Evolutionary conservation across 2,888 invertebrate genomes (phyloP).

Genomic region (Pristionchus mayeri): DNA sequence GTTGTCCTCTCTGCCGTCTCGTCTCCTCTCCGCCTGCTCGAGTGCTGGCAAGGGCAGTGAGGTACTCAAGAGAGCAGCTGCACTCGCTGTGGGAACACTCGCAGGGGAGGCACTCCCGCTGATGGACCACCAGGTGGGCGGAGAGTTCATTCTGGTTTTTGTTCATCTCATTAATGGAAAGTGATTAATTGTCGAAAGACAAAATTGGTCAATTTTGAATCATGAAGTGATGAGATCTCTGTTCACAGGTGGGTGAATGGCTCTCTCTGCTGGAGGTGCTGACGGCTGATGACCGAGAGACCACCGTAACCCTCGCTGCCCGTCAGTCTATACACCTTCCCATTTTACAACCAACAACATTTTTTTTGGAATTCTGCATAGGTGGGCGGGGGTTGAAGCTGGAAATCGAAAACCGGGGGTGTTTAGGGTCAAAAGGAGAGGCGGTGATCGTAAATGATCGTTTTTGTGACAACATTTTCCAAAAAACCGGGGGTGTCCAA

Average conservation of each 20-base stretch:
- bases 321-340: no score
- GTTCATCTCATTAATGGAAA: background rate
- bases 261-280: slow-evolving; percentile 40
- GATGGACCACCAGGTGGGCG: slow-evolving; percentile 53
- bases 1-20: slow-evolving; percentile 7
- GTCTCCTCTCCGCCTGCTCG: background rate
- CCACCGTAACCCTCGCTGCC: slow-evolving; percentile 17
- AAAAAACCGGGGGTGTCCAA: no score
- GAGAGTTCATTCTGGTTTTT: background rate
- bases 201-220: background rate
- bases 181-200: no score
- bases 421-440: no score
- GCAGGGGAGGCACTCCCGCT: slow-evolving; percentile 49
- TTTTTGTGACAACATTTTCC: no score
- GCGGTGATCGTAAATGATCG: no score
- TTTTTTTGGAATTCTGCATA: no score
- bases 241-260: slow-evolving; percentile 37
- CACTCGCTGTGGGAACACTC: slow-evolving; percentile 53
- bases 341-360: no score
- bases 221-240: no score
- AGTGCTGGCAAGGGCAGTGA: slow-evolving; percentile 11
- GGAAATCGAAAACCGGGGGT: no score
- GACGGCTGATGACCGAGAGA: slow-evolving; percentile 27
- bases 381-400: no score
- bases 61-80: slow-evolving; percentile 53